phyloP scores from a whole-genome alignment of 2,797 vertebrate genomes.

The Semaprochilodus insignis region DNA sequence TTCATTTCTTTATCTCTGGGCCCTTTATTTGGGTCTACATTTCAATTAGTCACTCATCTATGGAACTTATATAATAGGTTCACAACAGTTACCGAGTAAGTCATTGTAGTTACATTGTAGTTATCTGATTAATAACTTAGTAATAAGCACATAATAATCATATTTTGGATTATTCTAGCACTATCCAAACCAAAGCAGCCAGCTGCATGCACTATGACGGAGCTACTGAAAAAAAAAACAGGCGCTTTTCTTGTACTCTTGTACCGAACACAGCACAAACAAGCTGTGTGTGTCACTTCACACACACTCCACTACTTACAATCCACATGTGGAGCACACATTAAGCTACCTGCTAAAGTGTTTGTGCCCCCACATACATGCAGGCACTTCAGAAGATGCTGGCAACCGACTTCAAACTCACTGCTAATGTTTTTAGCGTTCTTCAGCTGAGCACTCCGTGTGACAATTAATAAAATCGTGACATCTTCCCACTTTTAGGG shows the following conservation, averaged over 20 bases:
- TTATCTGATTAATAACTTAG: too few species aligned
- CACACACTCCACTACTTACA: not conserved
- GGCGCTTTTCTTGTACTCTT: not conserved
- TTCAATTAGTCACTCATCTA: too few species aligned
- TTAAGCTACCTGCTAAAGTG: not conserved
- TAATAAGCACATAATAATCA: too few species aligned
- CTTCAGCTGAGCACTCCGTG: conserved; percentile 45
- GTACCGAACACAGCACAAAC: not conserved
- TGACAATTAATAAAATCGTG: conserved; percentile 70
- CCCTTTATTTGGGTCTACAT: too few species aligned
- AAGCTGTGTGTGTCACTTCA: conserved; percentile 2
- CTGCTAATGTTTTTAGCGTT: conserved; percentile 38
- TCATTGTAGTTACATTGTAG: too few species aligned
- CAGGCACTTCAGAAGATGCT: conserved; percentile 2
- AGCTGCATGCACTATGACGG: not conserved
- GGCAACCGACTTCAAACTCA: conserved; percentile 49
- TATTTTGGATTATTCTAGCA: too few species aligned
- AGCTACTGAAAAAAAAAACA: not conserved
- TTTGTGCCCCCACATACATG: not conserved
- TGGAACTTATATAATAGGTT: too few species aligned
- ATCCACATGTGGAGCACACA: not conserved
- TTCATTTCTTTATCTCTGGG: too few species aligned
- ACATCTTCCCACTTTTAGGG: conserved; percentile 56
- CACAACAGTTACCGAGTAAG: too few species aligned
- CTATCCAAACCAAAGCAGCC: not conserved